These are phyloP conservation scores for Ephialtes manifestator DNA, from an alignment of 2,888 invertebrate genomes.

Conservation along the genomic window DNA sequence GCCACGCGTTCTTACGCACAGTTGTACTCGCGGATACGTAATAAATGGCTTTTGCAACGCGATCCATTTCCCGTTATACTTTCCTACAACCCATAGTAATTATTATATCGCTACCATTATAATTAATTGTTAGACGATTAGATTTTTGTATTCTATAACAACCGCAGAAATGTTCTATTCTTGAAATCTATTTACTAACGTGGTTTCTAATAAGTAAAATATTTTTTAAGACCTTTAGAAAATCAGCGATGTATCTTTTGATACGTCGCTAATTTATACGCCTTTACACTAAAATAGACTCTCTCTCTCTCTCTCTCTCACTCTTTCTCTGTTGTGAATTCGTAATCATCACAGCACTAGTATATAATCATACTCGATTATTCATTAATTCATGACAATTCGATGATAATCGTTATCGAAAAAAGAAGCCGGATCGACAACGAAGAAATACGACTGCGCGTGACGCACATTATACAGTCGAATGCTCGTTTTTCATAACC, in stretches of 20 bases:
- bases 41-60: slow-evolving; percentile 58
- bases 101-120: slow-evolving; percentile 3
- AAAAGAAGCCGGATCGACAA: slow-evolving; percentile 46
- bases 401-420: slow-evolving; percentile 61
- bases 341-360: slow-evolving; percentile 19
- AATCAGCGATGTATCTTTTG: too few relatives aligned
- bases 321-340: not conserved
- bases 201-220: too few relatives aligned
- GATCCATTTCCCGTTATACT: slow-evolving; percentile 59
- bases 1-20: slow-evolving; percentile 59
- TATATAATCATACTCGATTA: not conserved
- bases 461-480: slow-evolving; percentile 62
- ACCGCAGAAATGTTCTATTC: not conserved
- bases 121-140: not conserved
- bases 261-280: too few relatives aligned
- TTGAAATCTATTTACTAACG: not conserved
- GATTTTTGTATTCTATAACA: not conserved
- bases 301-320: too few relatives aligned
- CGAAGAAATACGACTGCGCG: slow-evolving; percentile 54
- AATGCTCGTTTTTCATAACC: slow-evolving; percentile 67
- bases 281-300: too few relatives aligned
- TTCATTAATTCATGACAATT: slow-evolving; percentile 38
- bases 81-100: slow-evolving; percentile 50
- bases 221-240: too few relatives aligned
- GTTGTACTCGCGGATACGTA: slow-evolving; percentile 61